phyloP scores from a whole-genome alignment of 2,888 invertebrate genomes.

The Automeris io region DNA sequence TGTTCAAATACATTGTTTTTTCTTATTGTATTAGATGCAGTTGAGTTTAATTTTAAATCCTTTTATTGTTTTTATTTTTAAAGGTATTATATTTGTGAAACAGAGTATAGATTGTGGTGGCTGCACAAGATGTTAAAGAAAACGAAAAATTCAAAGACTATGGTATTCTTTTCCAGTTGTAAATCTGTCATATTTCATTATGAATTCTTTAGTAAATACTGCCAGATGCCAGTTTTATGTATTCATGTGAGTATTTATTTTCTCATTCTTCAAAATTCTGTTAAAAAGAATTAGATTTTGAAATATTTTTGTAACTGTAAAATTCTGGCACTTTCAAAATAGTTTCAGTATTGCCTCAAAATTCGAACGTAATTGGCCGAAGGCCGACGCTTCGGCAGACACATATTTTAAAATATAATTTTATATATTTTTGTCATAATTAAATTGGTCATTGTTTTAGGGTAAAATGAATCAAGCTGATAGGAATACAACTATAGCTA shows the following conservation, averaged over 20 bases:
- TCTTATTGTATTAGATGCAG: no score
- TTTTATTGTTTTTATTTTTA: conserved; percentile 14
- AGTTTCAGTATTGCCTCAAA: no score
- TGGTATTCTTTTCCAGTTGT: conserved; percentile 98
- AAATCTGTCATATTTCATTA: conserved; percentile 97
- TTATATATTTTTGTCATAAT: no score
- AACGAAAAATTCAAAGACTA: conserved; percentile 92
- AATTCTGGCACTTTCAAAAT: no score
- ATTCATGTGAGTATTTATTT: conserved; percentile 87
- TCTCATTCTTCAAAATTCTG: not conserved
- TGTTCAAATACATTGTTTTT: no score
- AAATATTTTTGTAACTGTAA: no score
- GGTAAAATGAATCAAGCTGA: conserved; percentile 99
- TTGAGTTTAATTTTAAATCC: not conserved
- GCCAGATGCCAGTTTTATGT: conserved; percentile 92
- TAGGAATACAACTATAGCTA: conserved; percentile 94
- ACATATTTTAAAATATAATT: no score
- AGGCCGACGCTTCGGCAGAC: no score
- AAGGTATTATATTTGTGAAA: conserved; percentile 94
- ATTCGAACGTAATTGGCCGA: no score
- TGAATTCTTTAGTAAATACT: conserved; percentile 91
- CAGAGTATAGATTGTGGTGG: conserved; percentile 93
- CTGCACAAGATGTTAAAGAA: conserved; percentile 97
- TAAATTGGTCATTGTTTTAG: no score
- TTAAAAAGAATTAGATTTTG: no score